Conservation (phyloP, 1,140 invertebrate species). For the Helicoverpa armigera region DNA sequence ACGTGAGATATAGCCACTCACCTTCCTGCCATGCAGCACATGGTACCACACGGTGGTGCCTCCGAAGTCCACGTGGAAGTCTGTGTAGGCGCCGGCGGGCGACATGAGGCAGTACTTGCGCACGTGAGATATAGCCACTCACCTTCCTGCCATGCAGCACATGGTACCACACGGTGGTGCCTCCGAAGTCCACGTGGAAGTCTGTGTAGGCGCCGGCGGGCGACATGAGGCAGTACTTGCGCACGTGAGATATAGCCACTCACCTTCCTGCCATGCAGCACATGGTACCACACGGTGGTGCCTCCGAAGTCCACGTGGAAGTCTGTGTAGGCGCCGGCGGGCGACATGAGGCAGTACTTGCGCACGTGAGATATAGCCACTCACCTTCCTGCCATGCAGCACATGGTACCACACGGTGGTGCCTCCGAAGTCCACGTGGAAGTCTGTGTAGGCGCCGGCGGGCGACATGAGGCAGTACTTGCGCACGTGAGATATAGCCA, state of each 20-base stretch:
- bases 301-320: constrained; percentile 98
- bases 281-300: constrained; percentile 98
- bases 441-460: constrained; percentile 96
- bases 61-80: too few relatives aligned
- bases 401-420: constrained; percentile 99
- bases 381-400: constrained; percentile 93
- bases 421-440: constrained; percentile 98
- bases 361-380: constrained; percentile 88
- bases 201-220: constrained; percentile 96
- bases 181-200: constrained; percentile 98
- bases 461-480: constrained; percentile 98
- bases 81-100: too few relatives aligned
- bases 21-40: too few relatives aligned
- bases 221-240: constrained; percentile 97
- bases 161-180: constrained; percentile 98
- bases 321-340: constrained; percentile 96
- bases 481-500: constrained; percentile 88
- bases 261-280: constrained; percentile 94
- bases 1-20: too few relatives aligned
- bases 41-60: too few relatives aligned
- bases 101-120: too few relatives aligned
- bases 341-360: constrained; percentile 97
- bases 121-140: background rate
- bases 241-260: constrained; percentile 87
- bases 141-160: constrained; percentile 94